Evolutionary conservation across 2,888 invertebrate species (phyloP).

Genomic region (Therioaphis trifolii): DNA sequence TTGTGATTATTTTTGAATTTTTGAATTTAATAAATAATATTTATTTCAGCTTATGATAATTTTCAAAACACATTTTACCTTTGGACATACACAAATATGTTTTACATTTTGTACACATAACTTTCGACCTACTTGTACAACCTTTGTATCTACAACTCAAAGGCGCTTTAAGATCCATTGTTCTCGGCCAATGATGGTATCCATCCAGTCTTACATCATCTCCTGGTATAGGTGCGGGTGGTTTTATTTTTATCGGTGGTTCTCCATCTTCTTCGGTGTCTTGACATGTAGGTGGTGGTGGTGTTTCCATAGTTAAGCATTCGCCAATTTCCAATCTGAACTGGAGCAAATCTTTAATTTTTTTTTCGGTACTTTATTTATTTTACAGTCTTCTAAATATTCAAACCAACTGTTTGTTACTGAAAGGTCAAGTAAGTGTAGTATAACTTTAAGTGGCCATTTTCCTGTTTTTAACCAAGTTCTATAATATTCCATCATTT

Average conservation of each 20-base stretch:
- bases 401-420: slow-evolving; percentile 43
- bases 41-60: slow-evolving; percentile 5
- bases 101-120: slow-evolving; percentile 18
- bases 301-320: slow-evolving; percentile 7
- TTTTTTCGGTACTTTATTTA: slow-evolving; percentile 27
- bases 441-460: slow-evolving; percentile 43
- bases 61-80: neutral
- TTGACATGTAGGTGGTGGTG: neutral
- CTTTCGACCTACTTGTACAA: neutral
- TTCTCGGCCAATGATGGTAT: slow-evolving; percentile 20
- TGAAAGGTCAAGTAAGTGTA: slow-evolving; percentile 36
- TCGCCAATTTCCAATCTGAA: slow-evolving; percentile 27
- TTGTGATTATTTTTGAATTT: neutral
- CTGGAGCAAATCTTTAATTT: slow-evolving; percentile 38
- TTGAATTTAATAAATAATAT: slow-evolving; percentile 1
- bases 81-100: slow-evolving; percentile 10
- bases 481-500: slow-evolving; percentile 44
- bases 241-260: neutral
- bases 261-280: neutral
- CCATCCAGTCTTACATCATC: slow-evolving; percentile 38
- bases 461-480: slow-evolving; percentile 46
- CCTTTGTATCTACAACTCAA: slow-evolving; percentile 16
- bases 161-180: neutral
- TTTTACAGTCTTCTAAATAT: slow-evolving; percentile 32
- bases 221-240: slow-evolving; percentile 20